Evolutionary conservation across 2,797 vertebrate genomes (phyloP), one percentile per base, ranked within the genome.

Genomic region (Emys orbicularis): DNA sequence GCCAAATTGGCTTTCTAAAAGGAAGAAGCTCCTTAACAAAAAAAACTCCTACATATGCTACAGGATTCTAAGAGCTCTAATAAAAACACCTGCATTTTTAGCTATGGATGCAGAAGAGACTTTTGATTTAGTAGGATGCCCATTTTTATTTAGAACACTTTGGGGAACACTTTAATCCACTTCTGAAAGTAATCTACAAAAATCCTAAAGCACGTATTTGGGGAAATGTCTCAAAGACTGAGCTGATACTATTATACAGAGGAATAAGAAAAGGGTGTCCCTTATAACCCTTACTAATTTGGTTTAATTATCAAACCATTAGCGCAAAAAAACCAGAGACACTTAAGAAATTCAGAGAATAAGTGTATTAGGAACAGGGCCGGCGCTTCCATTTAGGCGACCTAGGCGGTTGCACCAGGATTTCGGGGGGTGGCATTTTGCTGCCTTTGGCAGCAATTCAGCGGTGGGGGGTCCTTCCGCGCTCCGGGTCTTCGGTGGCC

Each of bases 221-320:
- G 47, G 87, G 23, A 97, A 92, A 88, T 76, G 9, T 41, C 72
- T 87, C 83, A 79, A 95, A 93, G 57, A 3, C 31, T 93, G 27
- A 3, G 93, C 92, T 90, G 83, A 87, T 87, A 21, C 10, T 47
- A 29, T 44, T 16, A 3, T 68, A 37, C 52, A 84, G 87, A 86
- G 68, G 29, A 82, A 3, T 53, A 5, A 76, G 74, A 88, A 57
- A 89, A 74, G 90, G 84, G 54, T 89, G 52, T 12, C 79, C 72
- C 8, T 65, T 92, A 79, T 12, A n/a, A 19, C 86, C 81, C 65
- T 0, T 82, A 50, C 47, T 93, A 52, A 56, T 61, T 90, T 56
- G 31, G 57, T 96, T 97, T 96, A 90, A 85, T 96, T 96, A 94
- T 83, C 92, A 96, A 82, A 27, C 84, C 47, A 56, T 94, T 93